These are phyloP conservation scores for Chelon auratus DNA, from an alignment of 2,797 vertebrate species.

Conservation along the genomic window DNA sequence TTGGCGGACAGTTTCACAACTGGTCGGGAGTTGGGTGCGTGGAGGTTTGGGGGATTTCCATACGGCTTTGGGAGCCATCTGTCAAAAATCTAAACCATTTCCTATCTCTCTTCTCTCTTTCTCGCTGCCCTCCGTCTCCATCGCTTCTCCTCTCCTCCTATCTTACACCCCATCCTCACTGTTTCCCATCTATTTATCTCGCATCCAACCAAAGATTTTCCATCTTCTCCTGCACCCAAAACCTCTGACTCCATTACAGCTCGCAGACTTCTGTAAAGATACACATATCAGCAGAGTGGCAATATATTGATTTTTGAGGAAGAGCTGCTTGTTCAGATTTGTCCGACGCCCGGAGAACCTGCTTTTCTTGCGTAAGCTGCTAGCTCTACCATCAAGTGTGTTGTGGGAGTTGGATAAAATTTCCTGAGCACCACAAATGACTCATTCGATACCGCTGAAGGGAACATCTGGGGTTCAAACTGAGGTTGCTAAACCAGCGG, in stretches of 20 bases:
- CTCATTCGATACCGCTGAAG: slow-evolving; percentile 45
- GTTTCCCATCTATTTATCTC: slow-evolving; percentile 40
- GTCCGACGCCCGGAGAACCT: slow-evolving; percentile 19
- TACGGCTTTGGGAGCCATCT: slow-evolving; percentile 74
- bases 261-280: background rate
- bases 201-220: background rate
- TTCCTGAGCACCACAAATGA: slow-evolving; percentile 39
- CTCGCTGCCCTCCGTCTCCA: slow-evolving; percentile 44
- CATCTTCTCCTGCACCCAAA: background rate
- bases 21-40: slow-evolving; percentile 45
- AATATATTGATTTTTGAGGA: slow-evolving; percentile 20
- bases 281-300: background rate
- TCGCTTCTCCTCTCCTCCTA: slow-evolving; percentile 62
- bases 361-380: slow-evolving; percentile 31
- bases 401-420: slow-evolving; percentile 46
- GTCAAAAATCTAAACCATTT: slow-evolving; percentile 85
- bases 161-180: slow-evolving; percentile 32
- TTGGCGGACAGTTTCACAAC: slow-evolving; percentile 53
- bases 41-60: slow-evolving; percentile 78
- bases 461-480: slow-evolving; percentile 70
- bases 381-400: background rate
- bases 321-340: slow-evolving; percentile 16
- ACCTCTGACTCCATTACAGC: background rate
- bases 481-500: slow-evolving; percentile 31
- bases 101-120: slow-evolving; percentile 61